Percentiles rank a stretch among this genome's conserved stretches.
phyloP scores from a whole-genome alignment of 1,140 invertebrate genomes.

The Cydia amplana region DNA sequence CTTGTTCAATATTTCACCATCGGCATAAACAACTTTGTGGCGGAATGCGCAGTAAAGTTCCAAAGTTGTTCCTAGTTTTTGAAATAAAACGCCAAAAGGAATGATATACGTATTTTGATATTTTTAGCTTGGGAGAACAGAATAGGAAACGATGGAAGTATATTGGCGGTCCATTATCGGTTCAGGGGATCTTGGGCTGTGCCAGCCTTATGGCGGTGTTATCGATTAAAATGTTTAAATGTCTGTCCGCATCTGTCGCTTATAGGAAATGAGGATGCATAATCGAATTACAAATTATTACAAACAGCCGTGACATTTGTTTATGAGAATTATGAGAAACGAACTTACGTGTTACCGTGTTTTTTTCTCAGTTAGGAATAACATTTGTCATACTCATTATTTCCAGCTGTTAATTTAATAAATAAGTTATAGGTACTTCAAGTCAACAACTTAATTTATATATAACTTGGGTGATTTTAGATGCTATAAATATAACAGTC shows the following conservation, averaged over 20 bases:
- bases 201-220: conserved; percentile 17
- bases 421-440: background rate
- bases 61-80: conserved; percentile 52
- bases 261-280: conserved; percentile 2
- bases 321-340: no score
- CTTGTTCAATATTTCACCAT: conserved; percentile 20
- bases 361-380: no score
- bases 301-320: background rate
- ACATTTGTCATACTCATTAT: no score
- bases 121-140: conserved; percentile 39
- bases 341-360: no score
- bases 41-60: conserved; percentile 49
- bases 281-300: background rate
- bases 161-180: conserved; percentile 19
- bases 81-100: conserved; percentile 51
- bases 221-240: conserved; percentile 20
- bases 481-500: no score
- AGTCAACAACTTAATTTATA: background rate
- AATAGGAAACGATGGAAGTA: conserved; percentile 34
- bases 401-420: no score
- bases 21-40: conserved; percentile 21
- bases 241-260: conserved; percentile 17
- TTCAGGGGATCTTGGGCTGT: conserved; percentile 4
- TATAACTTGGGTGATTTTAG: no score
- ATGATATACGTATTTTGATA: conserved; percentile 36